Evolutionary conservation across 30 jellyfish, hydroid and myxozoan species (phyloP).

Genomic region (Aurelia sp.): DNA sequence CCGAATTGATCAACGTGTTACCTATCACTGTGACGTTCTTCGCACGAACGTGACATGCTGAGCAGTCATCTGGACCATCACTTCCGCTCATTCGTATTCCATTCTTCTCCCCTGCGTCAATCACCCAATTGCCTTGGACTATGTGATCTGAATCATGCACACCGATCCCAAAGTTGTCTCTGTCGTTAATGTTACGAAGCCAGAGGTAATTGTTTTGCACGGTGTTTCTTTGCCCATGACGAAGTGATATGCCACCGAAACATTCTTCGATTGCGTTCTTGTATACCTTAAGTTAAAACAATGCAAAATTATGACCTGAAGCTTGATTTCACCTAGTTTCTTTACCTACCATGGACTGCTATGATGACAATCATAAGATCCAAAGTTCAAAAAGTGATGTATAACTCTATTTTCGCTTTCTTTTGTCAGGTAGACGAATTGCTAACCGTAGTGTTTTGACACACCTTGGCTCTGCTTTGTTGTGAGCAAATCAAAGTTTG

Average conservation of each 20-base stretch:
- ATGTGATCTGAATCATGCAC: constrained; percentile 43
- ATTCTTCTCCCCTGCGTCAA: constrained; percentile 31
- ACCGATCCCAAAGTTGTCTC: constrained; percentile 37
- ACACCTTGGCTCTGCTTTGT: too few species aligned
- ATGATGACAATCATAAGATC: too few species aligned
- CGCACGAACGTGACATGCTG: constrained; percentile 58
- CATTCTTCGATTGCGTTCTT: constrained; percentile 43
- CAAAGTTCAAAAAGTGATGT: too few species aligned
- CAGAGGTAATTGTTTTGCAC: constrained; percentile 35
- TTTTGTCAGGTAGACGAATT: too few species aligned
- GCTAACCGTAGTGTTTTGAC: too few species aligned
- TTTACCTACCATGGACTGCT: too few species aligned
- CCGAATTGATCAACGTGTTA: constrained; percentile 42
- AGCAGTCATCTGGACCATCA: constrained; percentile 43
- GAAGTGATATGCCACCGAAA: constrained; percentile 49
- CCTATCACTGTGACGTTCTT: constrained; percentile 15
- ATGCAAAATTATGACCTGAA: too few species aligned
- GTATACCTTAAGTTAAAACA: background rate
- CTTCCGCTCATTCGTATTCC: constrained; percentile 63
- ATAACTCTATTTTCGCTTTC: too few species aligned
- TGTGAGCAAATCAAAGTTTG: too few species aligned
- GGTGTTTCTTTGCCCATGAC: constrained; percentile 40
- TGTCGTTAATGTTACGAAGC: constrained; percentile 6
- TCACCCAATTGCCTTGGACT: constrained; percentile 43
- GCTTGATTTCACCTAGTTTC: too few species aligned